phyloP scores from a whole-genome alignment of 2,113 vertebrate genomes.

The Stegostoma tigrinum region DNA sequence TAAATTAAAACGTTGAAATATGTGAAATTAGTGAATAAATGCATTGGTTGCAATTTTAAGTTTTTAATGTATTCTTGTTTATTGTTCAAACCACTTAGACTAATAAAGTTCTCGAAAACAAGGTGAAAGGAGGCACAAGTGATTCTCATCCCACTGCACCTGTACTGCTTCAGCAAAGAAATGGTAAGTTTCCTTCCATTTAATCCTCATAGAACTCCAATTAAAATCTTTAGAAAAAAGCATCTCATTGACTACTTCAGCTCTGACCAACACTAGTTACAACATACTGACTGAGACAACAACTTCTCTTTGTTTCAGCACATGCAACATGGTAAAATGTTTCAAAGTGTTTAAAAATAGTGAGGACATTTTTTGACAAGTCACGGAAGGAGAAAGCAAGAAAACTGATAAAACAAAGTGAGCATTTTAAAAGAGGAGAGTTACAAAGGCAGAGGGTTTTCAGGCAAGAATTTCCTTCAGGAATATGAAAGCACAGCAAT shows the following conservation, averaged over 20 bases:
- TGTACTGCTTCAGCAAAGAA: constrained; percentile 40
- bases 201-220: neutral
- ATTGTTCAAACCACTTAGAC: neutral
- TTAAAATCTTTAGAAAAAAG: neutral
- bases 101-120: neutral
- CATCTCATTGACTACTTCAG: neutral
- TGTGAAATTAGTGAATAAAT: neutral
- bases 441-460: too few relatives aligned
- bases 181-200: constrained; percentile 11
- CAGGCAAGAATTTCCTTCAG: too few relatives aligned
- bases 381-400: too few relatives aligned
- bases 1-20: neutral
- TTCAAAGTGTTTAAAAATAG: too few relatives aligned
- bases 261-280: neutral
- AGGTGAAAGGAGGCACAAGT: constrained; percentile 10
- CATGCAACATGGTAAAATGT: too few relatives aligned
- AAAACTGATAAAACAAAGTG: too few relatives aligned
- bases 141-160: constrained; percentile 34
- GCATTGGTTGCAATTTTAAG: neutral
- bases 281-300: neutral
- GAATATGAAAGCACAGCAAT: too few relatives aligned
- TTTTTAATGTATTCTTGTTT: neutral
- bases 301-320: too few relatives aligned
- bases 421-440: too few relatives aligned
- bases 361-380: too few relatives aligned